Conservation (phyloP, 2,113 vertebrate genomes). For the Helogale parvula region DNA sequence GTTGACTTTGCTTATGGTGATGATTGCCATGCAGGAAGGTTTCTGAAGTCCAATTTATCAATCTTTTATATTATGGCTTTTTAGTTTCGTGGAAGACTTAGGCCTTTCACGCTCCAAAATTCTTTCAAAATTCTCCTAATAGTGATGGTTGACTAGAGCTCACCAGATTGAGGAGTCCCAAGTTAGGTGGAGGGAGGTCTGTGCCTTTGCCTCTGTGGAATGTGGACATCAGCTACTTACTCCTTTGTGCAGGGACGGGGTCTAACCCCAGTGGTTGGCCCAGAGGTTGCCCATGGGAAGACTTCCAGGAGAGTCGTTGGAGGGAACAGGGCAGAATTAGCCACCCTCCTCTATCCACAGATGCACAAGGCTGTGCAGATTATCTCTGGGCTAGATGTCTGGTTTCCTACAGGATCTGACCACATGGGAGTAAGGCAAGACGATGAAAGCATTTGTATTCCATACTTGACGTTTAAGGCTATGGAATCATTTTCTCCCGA, state of each 20-base stretch:
- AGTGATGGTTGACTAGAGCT: not conserved
- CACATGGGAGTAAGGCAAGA: not conserved
- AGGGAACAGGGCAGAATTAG: not conserved
- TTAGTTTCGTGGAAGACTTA: not conserved
- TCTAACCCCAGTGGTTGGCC: not conserved
- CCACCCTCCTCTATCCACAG: not conserved
- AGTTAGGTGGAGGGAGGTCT: not conserved
- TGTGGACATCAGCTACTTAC: not conserved
- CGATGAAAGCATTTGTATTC: not conserved
- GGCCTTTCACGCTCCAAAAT: not conserved
- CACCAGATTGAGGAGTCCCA: not conserved
- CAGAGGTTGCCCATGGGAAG: not conserved
- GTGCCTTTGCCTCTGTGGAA: not conserved
- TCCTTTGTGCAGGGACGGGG: not conserved
- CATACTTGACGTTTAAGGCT: not conserved
- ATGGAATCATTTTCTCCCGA: not conserved
- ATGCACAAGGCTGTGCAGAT: no score
- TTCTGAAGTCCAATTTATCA: not conserved
- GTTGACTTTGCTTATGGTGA: not conserved
- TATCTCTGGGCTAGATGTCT: not conserved
- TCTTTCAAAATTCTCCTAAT: not conserved
- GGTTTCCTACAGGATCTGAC: not conserved
- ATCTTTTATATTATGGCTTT: not conserved
- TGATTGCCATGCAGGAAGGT: not conserved
- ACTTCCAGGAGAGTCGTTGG: no score